Evolutionary conservation across 2,888 invertebrate species (phyloP).

Genomic region (Hyposoter dolosus): DNA sequence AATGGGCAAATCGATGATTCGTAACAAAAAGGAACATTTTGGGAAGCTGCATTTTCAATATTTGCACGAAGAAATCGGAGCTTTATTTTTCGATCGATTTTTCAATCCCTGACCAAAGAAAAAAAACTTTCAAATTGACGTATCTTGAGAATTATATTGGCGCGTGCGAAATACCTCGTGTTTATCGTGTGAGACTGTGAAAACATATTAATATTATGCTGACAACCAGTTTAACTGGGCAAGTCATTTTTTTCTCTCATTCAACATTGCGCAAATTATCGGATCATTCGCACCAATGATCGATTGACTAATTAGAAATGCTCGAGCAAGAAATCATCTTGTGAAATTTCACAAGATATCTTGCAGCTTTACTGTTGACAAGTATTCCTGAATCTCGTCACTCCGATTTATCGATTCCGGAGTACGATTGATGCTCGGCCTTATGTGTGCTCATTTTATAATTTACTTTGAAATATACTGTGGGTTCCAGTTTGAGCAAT

Average conservation of each 20-base stretch:
- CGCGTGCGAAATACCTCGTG: slow-evolving; percentile 2
- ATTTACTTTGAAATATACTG: not conserved
- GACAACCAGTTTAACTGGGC: slow-evolving; percentile 39
- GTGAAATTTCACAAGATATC: not conserved
- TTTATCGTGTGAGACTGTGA: not conserved
- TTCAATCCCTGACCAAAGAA: not conserved
- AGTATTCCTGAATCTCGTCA: not conserved
- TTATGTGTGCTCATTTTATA: not conserved
- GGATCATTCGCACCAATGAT: slow-evolving; percentile 29
- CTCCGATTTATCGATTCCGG: no score
- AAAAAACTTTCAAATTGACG: not conserved
- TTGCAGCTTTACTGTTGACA: not conserved
- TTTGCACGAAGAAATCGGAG: not conserved
- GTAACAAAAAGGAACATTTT: not conserved
- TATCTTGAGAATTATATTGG: not conserved
- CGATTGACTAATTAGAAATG: slow-evolving; percentile 34
- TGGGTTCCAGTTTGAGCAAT: not conserved
- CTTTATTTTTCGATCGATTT: not conserved
- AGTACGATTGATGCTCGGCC: not conserved
- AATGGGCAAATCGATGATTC: not conserved
- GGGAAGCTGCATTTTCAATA: not conserved
- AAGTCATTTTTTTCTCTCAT: slow-evolving; percentile 3
- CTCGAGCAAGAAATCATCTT: slow-evolving; percentile 21
- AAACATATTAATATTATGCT: slow-evolving; percentile 32
- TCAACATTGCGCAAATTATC: slow-evolving; percentile 31